These are phyloP conservation scores for Brachyopa scutellaris DNA, from an alignment of 2,888 invertebrate species.

Conservation along the genomic window DNA sequence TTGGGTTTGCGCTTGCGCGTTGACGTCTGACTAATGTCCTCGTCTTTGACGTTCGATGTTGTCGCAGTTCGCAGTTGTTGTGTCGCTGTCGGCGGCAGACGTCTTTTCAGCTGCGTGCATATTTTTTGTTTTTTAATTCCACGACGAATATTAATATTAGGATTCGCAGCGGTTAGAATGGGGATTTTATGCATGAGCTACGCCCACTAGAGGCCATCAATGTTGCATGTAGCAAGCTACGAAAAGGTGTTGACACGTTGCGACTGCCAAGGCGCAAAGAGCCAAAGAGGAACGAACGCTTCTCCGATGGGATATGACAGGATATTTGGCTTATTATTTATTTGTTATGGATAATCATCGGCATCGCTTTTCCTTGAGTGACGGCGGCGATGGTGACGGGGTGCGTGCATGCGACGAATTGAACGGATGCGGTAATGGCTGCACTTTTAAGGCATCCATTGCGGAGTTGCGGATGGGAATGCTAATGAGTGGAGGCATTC, in stretches of 20 bases:
- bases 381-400: slow-evolving; percentile 34
- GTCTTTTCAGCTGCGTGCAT: slow-evolving; percentile 18
- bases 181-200: slow-evolving; percentile 61
- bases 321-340: slow-evolving; percentile 71
- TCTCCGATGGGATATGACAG: slow-evolving; percentile 42
- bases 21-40: slow-evolving; percentile 67
- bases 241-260: slow-evolving; percentile 64
- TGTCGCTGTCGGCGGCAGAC: background rate
- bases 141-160: slow-evolving; percentile 61
- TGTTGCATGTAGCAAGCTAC: slow-evolving; percentile 4
- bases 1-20: slow-evolving; percentile 47
- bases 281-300: slow-evolving; percentile 14
- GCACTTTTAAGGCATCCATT: slow-evolving; percentile 57
- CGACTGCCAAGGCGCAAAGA: slow-evolving; percentile 23
- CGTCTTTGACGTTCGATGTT: slow-evolving; percentile 33
- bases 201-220: slow-evolving; percentile 47
- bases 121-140: slow-evolving; percentile 50
- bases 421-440: slow-evolving; percentile 36
- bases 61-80: background rate
- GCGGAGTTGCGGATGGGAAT: slow-evolving; percentile 50
- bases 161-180: slow-evolving; percentile 47
- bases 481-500: slow-evolving; percentile 54
- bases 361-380: slow-evolving; percentile 52
- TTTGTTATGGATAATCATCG: slow-evolving; percentile 60
- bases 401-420: slow-evolving; percentile 48